Percentiles rank a stretch among this genome's conserved stretches.
Evolutionary conservation across 1,140 invertebrate species (phyloP).

Genomic region (Pogonus chalceus): DNA sequence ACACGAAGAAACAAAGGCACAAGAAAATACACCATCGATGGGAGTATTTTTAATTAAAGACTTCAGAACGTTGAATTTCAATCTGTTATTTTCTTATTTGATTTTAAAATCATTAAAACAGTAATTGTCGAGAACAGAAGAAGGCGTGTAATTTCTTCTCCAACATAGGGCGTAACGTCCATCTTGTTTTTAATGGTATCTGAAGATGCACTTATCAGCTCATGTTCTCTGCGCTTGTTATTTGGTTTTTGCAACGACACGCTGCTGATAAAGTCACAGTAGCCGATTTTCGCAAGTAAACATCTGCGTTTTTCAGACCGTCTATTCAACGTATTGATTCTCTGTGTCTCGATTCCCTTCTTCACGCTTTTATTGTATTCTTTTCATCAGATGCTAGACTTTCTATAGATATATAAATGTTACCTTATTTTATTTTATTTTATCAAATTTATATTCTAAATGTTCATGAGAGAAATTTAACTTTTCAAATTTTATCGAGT

Average conservation of each 20-base stretch:
- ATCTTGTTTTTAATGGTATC: slow-evolving; percentile 1
- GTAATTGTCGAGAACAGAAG: neutral
- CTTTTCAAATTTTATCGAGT: too few relatives aligned
- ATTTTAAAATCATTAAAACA: neutral
- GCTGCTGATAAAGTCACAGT: neutral
- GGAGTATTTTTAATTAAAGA: neutral
- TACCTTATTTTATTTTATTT: too few relatives aligned
- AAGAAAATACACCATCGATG: neutral
- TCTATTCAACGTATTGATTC: slow-evolving; percentile 1
- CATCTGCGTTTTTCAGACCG: neutral
- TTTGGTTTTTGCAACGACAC: neutral
- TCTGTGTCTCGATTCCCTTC: neutral
- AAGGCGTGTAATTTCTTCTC: neutral
- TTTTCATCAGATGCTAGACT: too few relatives aligned
- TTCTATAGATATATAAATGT: too few relatives aligned
- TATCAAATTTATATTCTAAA: too few relatives aligned
- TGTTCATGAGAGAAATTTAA: too few relatives aligned
- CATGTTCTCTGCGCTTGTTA: slow-evolving; percentile 2
- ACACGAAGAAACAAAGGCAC: neutral
- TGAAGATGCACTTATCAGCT: slow-evolving; percentile 2
- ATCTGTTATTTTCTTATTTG: too few relatives aligned
- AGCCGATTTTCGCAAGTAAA: neutral
- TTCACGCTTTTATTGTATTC: too few relatives aligned
- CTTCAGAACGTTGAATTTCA: neutral
- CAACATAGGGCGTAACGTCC: neutral